Evolutionary conservation across 2,888 invertebrate genomes (phyloP), one percentile per base, ranked within the genome.

Genomic region (Limnephilus lunatus): DNA sequence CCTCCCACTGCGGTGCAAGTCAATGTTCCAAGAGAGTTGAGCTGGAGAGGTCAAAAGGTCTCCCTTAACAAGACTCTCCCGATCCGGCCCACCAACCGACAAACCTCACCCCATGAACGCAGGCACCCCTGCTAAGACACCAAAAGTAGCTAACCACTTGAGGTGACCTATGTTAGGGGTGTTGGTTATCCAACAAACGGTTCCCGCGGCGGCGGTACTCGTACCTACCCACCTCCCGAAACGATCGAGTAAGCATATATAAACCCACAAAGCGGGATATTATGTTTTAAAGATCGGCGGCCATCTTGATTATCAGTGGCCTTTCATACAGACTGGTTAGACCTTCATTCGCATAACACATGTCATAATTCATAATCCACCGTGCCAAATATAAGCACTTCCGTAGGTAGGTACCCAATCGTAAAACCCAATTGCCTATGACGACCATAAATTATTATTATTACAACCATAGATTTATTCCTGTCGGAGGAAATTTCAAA

Each of bases 401-500:
- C 39, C 44, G 48, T 44, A 83, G 83, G 86, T 86, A 86, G 86
- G 44, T 44, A 86, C 86, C 30, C 86, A 82, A 86, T 86, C 86
- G 86, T 86, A 86, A 86, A 86, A 86, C 25, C 86, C 39, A 86
- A 86, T 86, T 44, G 44, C 48, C 48, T 86, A 86, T n/a, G 86
- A 86, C 86, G 86, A 30, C 86, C 86, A 44, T 86, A 86, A 48
- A 86, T 86, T 86, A 86, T 31, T 86, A 86, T 31, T 86, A 86
- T 68, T 35, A 68, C 25, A 30, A 68, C 68, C 88, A 68, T 89
- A 89, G 81, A 68, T 89, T 89, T 89, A 89, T 89, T 85, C 85
- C 81, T 85, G 88, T 48, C 88, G 53, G 53, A 9, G 12, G 81
- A 88, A 39, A 82, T 48, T 35, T 35, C 12, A 68, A 94, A 94